Percentiles rank a stretch among this genome's conserved stretches.
phyloP scores from a whole-genome alignment of 2,113 vertebrate species.

The Cyprinodon tularosa region DNA sequence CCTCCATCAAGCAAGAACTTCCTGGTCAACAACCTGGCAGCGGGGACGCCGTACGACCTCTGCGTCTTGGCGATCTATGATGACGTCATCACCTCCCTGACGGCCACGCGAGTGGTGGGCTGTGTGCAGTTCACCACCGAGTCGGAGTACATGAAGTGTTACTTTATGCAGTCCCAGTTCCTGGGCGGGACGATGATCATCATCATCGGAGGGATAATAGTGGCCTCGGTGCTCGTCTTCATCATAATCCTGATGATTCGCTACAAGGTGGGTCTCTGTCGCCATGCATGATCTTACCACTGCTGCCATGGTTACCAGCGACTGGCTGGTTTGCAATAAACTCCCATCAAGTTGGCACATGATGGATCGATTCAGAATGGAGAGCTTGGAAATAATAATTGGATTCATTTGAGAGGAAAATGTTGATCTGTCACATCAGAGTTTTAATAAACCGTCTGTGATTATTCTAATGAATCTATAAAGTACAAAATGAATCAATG shows the following conservation, averaged over 20 bases:
- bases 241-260: conserved; percentile 99
- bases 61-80: conserved; percentile 98
- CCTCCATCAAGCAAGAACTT: conserved; percentile 98
- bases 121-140: conserved; percentile 96
- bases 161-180: conserved; percentile 99
- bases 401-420: no score
- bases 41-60: conserved; percentile 93
- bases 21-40: conserved; percentile 96
- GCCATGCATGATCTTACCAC: background rate
- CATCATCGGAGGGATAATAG: conserved; percentile 98
- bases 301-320: no score
- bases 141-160: conserved; percentile 96
- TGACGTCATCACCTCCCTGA: conserved; percentile 94
- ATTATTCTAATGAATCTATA: no score
- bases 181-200: conserved; percentile 99
- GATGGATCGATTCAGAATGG: no score
- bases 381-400: no score
- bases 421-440: no score
- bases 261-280: conserved; percentile 86
- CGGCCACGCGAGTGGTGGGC: conserved; percentile 94
- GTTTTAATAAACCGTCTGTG: no score
- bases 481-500: no score
- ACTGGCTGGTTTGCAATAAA: no score
- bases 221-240: conserved; percentile 96
- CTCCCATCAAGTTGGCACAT: no score